These are phyloP conservation scores for Drosophila bifasciata DNA, from an alignment of 1,140 invertebrate species.

Conservation along the genomic window DNA sequence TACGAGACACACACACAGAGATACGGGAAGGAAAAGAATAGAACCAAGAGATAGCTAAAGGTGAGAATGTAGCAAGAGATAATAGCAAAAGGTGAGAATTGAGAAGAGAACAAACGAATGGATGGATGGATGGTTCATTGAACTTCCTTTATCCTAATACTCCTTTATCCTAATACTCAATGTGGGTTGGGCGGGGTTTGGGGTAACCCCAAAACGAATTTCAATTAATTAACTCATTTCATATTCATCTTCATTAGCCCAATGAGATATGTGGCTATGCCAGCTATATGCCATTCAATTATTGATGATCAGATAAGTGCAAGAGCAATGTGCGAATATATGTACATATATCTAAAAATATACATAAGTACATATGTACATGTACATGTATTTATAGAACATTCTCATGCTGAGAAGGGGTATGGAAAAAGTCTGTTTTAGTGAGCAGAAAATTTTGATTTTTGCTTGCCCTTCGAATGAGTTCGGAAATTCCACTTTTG, in stretches of 20 bases:
- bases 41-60: constrained; percentile 8
- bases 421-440: no score
- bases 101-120: constrained; percentile 7
- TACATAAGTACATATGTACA: no score
- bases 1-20: neutral
- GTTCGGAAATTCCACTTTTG: no score
- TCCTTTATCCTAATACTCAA: no score
- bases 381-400: no score
- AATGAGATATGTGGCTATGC: constrained; percentile 23
- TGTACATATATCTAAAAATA: no score
- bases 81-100: constrained; percentile 16
- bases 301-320: constrained; percentile 11
- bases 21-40: neutral
- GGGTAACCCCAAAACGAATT: constrained; percentile 21
- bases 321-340: no score
- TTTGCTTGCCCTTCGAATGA: no score
- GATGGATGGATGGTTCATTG: constrained; percentile 24
- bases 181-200: neutral
- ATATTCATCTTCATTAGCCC: constrained; percentile 48
- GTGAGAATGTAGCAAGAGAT: constrained; percentile 10
- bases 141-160: constrained; percentile 11
- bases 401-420: no score
- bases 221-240: constrained; percentile 54
- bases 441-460: no score
- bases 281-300: constrained; percentile 38